phyloP scores from a whole-genome alignment of 2,797 vertebrate species.

The Cryptoprocta ferox region DNA sequence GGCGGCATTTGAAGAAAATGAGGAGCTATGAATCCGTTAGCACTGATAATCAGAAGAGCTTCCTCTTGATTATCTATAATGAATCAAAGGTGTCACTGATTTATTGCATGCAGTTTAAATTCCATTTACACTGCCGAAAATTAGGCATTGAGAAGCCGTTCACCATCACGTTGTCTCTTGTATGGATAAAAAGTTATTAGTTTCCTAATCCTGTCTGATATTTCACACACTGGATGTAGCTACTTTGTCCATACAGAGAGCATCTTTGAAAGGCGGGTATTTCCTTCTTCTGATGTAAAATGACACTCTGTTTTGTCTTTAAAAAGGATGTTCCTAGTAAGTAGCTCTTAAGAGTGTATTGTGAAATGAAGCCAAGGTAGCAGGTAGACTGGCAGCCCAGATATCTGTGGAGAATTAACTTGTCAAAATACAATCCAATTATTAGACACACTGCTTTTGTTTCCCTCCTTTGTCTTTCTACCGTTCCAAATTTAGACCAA shows the following conservation, averaged over 20 bases:
- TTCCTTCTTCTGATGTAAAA: constrained; percentile 35
- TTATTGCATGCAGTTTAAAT: not conserved
- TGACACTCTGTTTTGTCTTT: constrained; percentile 52
- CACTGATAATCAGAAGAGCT: not conserved
- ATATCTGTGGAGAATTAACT: constrained; percentile 47
- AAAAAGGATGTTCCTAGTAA: not conserved
- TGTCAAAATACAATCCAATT: constrained; percentile 63
- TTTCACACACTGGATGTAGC: not conserved
- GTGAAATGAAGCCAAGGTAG: constrained; percentile 47
- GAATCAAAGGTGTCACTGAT: constrained; percentile 13
- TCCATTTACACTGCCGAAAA: not conserved
- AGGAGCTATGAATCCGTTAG: not conserved
- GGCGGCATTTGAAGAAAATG: not conserved
- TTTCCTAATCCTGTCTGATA: constrained; percentile 40
- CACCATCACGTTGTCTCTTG: not conserved
- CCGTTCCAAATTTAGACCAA: constrained; percentile 60
- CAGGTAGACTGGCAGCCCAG: constrained; percentile 17
- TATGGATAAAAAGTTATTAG: not conserved
- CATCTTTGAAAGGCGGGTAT: not conserved
- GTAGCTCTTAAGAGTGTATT: not conserved
- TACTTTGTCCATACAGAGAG: not conserved
- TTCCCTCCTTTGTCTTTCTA: constrained; percentile 45
- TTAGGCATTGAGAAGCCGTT: not conserved
- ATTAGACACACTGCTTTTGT: not conserved
- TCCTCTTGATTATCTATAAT: not conserved